Evolutionary conservation across 2,888 invertebrate species (phyloP).

Genomic region (Volucella bombylans): DNA sequence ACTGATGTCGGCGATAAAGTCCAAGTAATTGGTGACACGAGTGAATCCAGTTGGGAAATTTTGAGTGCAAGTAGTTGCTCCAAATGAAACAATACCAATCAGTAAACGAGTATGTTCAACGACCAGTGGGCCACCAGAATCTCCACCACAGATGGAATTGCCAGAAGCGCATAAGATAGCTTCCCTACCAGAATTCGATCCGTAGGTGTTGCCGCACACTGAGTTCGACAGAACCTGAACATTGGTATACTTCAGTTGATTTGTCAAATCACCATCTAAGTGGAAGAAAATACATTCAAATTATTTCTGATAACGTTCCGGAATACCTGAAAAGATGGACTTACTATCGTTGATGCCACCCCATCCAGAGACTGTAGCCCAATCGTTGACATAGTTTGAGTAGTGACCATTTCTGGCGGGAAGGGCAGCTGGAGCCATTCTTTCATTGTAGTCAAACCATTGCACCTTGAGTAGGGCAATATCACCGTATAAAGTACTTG

Average conservation of each 20-base stretch:
- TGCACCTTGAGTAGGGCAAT: constrained; percentile 79
- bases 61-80: constrained; percentile 77
- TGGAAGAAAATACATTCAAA: not conserved
- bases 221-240: constrained; percentile 77
- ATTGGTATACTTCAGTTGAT: constrained; percentile 78
- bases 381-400: constrained; percentile 76
- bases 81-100: constrained; percentile 32
- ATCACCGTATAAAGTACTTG: constrained; percentile 79
- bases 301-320: not conserved
- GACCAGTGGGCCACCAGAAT: constrained; percentile 75
- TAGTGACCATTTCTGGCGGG: constrained; percentile 70
- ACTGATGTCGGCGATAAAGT: constrained; percentile 78
- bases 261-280: constrained; percentile 78
- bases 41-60: constrained; percentile 80
- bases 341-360: constrained; percentile 77
- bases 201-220: constrained; percentile 78
- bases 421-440: constrained; percentile 79
- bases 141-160: constrained; percentile 80
- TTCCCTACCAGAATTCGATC: constrained; percentile 76
- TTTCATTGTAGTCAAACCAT: constrained; percentile 75
- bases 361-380: constrained; percentile 81
- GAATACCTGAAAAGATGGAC: not conserved
- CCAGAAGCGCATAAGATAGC: constrained; percentile 50
- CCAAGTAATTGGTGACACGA: constrained; percentile 79
- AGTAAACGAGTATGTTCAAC: not conserved